These are phyloP conservation scores for Drosophila tani DNA, from an alignment of 1,140 invertebrate genomes.

Conservation along the genomic window DNA sequence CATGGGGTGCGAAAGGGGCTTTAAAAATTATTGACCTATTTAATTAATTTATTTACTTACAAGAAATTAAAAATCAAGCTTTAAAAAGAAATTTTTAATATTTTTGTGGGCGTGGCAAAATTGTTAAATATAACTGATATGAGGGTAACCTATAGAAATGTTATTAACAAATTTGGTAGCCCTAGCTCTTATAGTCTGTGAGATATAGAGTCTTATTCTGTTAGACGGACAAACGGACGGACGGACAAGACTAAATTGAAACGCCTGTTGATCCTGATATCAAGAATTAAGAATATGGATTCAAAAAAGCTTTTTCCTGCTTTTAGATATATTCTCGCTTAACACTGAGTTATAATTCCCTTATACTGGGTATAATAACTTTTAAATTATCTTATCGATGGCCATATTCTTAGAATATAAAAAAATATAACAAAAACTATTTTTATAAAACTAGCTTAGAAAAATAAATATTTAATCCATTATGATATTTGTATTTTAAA, in stretches of 20 bases:
- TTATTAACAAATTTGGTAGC: no score
- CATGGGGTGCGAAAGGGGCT: not conserved
- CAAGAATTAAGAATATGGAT: no score
- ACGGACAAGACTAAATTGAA: not conserved
- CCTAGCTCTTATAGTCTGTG: no score
- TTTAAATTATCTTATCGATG: not conserved
- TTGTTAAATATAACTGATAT: not conserved
- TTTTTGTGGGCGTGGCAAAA: no score
- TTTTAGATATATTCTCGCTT: no score
- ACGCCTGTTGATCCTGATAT: no score
- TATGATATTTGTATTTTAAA: no score
- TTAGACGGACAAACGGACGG: not conserved
- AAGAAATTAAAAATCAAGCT: not conserved
- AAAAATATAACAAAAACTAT: not conserved
- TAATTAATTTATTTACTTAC: not conserved
- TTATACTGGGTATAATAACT: not conserved
- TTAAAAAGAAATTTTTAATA: no score
- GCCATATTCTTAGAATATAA: not conserved
- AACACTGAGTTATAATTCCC: no score
- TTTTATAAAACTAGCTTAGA: not conserved
- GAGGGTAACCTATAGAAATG: no score
- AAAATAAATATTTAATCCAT: not conserved
- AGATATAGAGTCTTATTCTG: not conserved
- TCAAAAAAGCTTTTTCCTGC: no score
- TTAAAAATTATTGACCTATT: not conserved